Percentiles rank a stretch among this genome's conserved stretches.
Conservation (phyloP, 2,888 invertebrate genomes). For the Smittia aterrima region DNA sequence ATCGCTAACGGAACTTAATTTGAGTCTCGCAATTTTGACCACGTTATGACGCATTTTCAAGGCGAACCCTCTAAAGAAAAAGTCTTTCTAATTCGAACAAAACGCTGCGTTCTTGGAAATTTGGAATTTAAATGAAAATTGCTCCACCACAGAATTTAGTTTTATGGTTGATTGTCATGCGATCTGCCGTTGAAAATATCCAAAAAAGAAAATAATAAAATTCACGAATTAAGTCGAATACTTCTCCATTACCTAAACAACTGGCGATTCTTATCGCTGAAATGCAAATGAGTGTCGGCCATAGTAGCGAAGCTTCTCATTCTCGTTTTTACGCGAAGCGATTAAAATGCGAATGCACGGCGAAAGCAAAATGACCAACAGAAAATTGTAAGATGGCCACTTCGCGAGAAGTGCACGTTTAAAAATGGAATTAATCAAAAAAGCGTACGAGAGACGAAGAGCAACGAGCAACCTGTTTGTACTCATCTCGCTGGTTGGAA, state of each 20-base stretch:
- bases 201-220: background rate
- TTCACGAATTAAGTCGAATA: background rate
- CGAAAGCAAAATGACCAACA: constrained; percentile 10
- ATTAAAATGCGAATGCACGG: background rate
- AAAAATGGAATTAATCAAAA: constrained; percentile 21
- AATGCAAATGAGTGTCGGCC: constrained; percentile 24
- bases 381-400: background rate
- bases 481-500: background rate
- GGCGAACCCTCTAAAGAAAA: too few species aligned
- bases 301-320: background rate
- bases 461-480: background rate
- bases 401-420: background rate
- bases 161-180: constrained; percentile 33
- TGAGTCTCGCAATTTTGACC: background rate
- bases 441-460: background rate
- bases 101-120: background rate
- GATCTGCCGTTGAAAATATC: background rate
- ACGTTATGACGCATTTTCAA: background rate
- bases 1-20: background rate
- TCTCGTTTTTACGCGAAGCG: background rate
- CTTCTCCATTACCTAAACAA: background rate
- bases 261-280: background rate
- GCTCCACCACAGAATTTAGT: background rate
- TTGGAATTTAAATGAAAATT: background rate
- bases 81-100: too few species aligned